Conservation (phyloP, 2,113 vertebrate genomes). For the Rallus limicola region DNA sequence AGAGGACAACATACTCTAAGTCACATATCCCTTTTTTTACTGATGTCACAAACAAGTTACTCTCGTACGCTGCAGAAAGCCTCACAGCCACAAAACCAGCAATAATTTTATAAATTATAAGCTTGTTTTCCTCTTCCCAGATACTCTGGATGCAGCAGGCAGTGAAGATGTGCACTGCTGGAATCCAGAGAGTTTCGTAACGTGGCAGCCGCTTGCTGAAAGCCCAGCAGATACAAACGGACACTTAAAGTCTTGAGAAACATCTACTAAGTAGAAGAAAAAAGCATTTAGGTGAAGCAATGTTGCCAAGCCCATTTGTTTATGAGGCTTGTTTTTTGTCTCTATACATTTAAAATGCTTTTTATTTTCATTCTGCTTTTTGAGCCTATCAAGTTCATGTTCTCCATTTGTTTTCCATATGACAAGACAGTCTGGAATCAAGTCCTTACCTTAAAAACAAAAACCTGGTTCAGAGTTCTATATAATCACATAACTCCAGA, state of each 20-base stretch:
- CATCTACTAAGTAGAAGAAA: conserved; percentile 25
- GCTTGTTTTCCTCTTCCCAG: conserved; percentile 45
- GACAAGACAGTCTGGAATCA: conserved; percentile 20
- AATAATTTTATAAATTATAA: conserved; percentile 54
- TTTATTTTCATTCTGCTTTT: conserved; percentile 6
- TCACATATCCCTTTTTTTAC: not conserved
- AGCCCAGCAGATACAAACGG: conserved; percentile 58
- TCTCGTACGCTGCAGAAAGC: conserved; percentile 12
- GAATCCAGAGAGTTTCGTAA: conserved; percentile 52
- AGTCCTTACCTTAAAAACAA: conserved; percentile 25
- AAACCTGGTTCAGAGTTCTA: not conserved
- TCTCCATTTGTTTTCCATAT: not conserved
- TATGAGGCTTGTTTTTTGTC: not conserved
- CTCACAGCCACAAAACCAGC: conserved; percentile 55
- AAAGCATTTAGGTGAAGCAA: conserved; percentile 54
- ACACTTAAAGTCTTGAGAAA: conserved; percentile 57
- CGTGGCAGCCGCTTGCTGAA: conserved; percentile 19
- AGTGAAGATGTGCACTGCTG: conserved; percentile 35
- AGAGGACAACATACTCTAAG: not conserved
- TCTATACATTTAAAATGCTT: conserved; percentile 14
- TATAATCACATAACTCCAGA: not conserved
- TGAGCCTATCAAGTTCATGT: conserved; percentile 12
- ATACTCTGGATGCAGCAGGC: not conserved
- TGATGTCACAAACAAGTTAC: conserved; percentile 32
- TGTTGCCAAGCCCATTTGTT: conserved; percentile 17